Evolutionary conservation across 2,113 vertebrate genomes (phyloP).

Genomic region (Galeopterus variegatus): DNA sequence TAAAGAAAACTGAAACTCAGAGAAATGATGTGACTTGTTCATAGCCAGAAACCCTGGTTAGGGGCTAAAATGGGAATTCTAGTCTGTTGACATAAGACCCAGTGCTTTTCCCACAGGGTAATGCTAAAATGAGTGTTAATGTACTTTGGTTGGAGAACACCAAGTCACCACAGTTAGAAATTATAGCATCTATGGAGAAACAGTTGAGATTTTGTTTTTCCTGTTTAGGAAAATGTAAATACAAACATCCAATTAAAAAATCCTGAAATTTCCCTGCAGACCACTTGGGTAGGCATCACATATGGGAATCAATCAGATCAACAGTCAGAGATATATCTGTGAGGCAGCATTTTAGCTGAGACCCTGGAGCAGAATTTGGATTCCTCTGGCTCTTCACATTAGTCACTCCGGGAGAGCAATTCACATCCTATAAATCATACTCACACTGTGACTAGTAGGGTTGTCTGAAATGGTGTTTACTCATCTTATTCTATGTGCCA

Average conservation of each 20-base stretch:
- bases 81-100: not conserved
- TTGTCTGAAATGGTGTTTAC: conserved; percentile 59
- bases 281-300: not conserved
- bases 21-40: not conserved
- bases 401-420: conserved; percentile 49
- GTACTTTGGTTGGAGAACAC: not conserved
- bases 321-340: not conserved
- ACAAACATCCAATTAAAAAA: not conserved
- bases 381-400: conserved; percentile 57
- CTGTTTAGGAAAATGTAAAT: not conserved
- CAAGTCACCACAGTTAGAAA: not conserved
- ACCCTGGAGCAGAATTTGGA: conserved; percentile 49
- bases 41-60: not conserved
- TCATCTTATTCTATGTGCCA: conserved; percentile 34
- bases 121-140: not conserved
- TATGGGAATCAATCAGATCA: not conserved
- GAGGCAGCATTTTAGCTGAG: not conserved
- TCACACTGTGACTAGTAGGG: not conserved
- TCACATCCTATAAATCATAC: conserved; percentile 67
- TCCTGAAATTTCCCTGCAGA: not conserved
- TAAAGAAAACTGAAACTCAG: not conserved
- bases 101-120: not conserved
- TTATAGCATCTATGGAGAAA: not conserved
- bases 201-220: not conserved
- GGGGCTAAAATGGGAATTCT: not conserved